A percentile compares a stretch with the other conserved stretches of the same genome.
These are phyloP conservation scores for Cassiopea andromeda DNA, from an alignment of 30 jellyfish, hydroid and myxozoan species.

Conservation along the genomic window DNA sequence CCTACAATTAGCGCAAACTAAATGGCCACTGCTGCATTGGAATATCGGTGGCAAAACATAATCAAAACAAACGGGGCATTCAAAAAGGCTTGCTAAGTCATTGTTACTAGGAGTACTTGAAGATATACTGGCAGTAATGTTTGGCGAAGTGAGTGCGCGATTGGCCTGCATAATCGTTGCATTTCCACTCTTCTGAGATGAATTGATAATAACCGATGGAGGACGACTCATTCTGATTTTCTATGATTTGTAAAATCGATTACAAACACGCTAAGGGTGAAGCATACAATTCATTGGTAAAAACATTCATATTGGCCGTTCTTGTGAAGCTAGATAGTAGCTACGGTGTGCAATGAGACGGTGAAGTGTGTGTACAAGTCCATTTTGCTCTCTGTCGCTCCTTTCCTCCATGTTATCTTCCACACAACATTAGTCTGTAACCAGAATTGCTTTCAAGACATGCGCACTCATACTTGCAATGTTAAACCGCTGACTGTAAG, in stretches of 20 bases:
- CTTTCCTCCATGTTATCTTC: slow-evolving; percentile 16
- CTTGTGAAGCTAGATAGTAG: neutral
- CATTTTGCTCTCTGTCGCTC: neutral
- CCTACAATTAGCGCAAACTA: slow-evolving; percentile 96
- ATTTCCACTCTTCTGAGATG: slow-evolving; percentile 80
- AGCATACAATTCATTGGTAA: neutral
- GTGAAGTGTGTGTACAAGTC: neutral
- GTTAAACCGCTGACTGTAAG: slow-evolving; percentile 35
- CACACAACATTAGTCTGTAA: slow-evolving; percentile 26
- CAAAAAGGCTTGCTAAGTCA: slow-evolving; percentile 96
- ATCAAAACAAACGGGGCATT: slow-evolving; percentile 99
- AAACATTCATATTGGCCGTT: slow-evolving; percentile 9
- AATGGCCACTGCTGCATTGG: slow-evolving; percentile 99
- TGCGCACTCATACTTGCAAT: slow-evolving; percentile 39
- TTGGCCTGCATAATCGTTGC: slow-evolving; percentile 84
- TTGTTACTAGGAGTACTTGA: slow-evolving; percentile 84
- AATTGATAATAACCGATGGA: slow-evolving; percentile 76
- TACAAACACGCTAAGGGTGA: neutral
- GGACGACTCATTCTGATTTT: slow-evolving; percentile 73
- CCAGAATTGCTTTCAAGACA: slow-evolving; percentile 5
- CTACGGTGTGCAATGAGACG: neutral
- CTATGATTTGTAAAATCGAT: neutral
- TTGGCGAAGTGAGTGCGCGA: slow-evolving; percentile 60
- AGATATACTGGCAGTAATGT: slow-evolving; percentile 65
- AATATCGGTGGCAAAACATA: slow-evolving; percentile 96